phyloP scores from a whole-genome alignment of 2,797 vertebrate species.

The Poecilia gillii region DNA sequence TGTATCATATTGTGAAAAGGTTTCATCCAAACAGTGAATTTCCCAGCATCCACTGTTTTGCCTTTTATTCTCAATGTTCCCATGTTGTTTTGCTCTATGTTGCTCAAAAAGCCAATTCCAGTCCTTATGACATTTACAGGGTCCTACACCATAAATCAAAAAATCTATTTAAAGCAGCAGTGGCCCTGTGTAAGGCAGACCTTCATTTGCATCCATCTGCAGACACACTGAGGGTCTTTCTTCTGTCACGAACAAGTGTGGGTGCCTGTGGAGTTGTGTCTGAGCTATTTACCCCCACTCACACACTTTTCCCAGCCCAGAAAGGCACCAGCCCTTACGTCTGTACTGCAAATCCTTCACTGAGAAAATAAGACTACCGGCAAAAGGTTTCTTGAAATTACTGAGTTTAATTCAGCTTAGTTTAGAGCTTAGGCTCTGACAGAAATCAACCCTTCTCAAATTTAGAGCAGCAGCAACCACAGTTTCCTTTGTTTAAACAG shows the following conservation, averaged over 20 bases:
- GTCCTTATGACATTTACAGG: conserved; percentile 8
- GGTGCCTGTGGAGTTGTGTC: conserved; percentile 53
- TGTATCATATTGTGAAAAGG: not conserved
- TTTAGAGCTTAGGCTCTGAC: conserved; percentile 10
- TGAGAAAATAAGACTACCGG: conserved; percentile 5
- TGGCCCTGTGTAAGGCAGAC: conserved; percentile 43
- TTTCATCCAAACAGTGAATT: not conserved
- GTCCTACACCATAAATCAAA: conserved; percentile 36
- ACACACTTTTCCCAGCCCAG: conserved; percentile 53
- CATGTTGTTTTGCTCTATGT: not conserved
- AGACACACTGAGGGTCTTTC: conserved; percentile 68
- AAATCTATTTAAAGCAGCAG: conserved; percentile 40
- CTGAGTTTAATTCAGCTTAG: conserved; percentile 3
- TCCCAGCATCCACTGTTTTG: not conserved
- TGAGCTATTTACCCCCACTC: conserved; percentile 48
- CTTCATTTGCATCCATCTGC: conserved; percentile 62
- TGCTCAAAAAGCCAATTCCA: not conserved
- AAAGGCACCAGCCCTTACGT: conserved; percentile 23
- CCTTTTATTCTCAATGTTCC: not conserved
- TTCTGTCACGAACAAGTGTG: conserved; percentile 65
- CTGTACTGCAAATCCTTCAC: conserved; percentile 32
- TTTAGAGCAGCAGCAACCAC: conserved; percentile 60
- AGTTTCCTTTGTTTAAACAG: conserved; percentile 69
- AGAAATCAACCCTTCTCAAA: conserved; percentile 1
- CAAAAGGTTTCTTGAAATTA: not conserved